Conservation (phyloP, 2,888 invertebrate species). For the Drosophila paucipuncta region DNA sequence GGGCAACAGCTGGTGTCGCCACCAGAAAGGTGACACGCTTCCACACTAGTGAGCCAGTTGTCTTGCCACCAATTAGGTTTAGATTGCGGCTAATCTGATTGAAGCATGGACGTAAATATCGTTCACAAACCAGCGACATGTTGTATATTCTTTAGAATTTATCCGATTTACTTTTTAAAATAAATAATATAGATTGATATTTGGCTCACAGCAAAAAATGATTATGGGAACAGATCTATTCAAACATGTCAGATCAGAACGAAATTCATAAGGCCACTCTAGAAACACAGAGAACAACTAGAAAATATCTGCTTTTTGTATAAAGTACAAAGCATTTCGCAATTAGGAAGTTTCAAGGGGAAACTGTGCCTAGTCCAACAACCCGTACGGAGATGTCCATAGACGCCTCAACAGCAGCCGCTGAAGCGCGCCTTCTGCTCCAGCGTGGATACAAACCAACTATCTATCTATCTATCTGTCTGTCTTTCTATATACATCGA, state of each 20-base stretch:
- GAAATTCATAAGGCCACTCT: slow-evolving; percentile 33
- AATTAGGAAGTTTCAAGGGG: slow-evolving; percentile 76
- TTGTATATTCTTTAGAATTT: slow-evolving; percentile 36
- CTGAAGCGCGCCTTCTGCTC: slow-evolving; percentile 41
- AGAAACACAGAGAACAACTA: slow-evolving; percentile 12
- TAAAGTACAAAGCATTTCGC: slow-evolving; percentile 1
- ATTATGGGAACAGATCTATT: slow-evolving; percentile 6
- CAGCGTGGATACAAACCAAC: slow-evolving; percentile 2
- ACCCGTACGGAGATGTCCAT: slow-evolving; percentile 31
- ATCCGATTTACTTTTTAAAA: slow-evolving; percentile 3
- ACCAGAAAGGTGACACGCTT: slow-evolving; percentile 90
- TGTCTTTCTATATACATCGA: neutral
- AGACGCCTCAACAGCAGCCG: neutral
- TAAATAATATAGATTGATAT: slow-evolving; percentile 12
- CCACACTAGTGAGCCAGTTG: slow-evolving; percentile 89
- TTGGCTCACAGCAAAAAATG: slow-evolving; percentile 18
- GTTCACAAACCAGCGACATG: slow-evolving; percentile 54
- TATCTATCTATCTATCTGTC: slow-evolving; percentile 16
- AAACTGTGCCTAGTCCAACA: slow-evolving; percentile 40
- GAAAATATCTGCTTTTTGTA: neutral
- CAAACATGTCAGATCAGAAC: neutral
- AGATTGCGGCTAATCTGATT: slow-evolving; percentile 17
- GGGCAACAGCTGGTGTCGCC: slow-evolving; percentile 90
- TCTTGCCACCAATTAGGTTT: slow-evolving; percentile 3
- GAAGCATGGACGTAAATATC: slow-evolving; percentile 30